Evolutionary conservation across 1,140 invertebrate species (phyloP).

Genomic region (Megathymus violae): DNA sequence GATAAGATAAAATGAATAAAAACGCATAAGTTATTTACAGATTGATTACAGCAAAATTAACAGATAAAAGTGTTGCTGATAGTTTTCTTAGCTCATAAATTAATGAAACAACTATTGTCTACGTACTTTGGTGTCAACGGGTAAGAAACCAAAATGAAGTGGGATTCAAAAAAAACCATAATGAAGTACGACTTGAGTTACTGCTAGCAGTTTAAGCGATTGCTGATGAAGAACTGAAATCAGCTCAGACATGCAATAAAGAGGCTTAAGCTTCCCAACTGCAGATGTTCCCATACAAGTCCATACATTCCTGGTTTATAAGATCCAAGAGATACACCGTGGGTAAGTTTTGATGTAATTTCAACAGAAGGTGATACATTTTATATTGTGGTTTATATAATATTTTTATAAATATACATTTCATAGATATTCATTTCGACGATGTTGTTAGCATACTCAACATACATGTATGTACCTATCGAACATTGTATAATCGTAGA

Average conservation of each 20-base stretch:
- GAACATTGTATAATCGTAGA: conserved; percentile 83
- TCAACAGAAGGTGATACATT: too few species aligned
- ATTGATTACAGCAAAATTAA: conserved; percentile 3
- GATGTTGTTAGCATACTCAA: conserved; percentile 88
- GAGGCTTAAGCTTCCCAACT: conserved; percentile 68
- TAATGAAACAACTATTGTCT: neutral
- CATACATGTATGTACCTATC: conserved; percentile 86
- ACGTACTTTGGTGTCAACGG: neutral
- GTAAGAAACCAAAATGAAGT: conserved; percentile 8
- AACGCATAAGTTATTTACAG: conserved; percentile 11
- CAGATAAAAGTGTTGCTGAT: conserved; percentile 8
- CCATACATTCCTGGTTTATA: conserved; percentile 77
- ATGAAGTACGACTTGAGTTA: neutral
- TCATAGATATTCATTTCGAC: too few species aligned
- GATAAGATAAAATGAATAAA: conserved; percentile 14
- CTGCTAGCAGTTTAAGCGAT: conserved; percentile 24
- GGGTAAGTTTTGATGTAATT: too few species aligned
- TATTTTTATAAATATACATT: too few species aligned
- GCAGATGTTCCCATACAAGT: conserved; percentile 78
- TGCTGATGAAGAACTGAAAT: conserved; percentile 36
- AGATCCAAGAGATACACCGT: conserved; percentile 67
- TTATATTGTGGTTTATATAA: too few species aligned
- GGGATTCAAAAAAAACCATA: too few species aligned
- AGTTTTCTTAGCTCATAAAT: conserved; percentile 14
- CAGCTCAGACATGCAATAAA: conserved; percentile 52